Conservation (phyloP, 2,113 vertebrate genomes). For the Dicaeum eximium region DNA sequence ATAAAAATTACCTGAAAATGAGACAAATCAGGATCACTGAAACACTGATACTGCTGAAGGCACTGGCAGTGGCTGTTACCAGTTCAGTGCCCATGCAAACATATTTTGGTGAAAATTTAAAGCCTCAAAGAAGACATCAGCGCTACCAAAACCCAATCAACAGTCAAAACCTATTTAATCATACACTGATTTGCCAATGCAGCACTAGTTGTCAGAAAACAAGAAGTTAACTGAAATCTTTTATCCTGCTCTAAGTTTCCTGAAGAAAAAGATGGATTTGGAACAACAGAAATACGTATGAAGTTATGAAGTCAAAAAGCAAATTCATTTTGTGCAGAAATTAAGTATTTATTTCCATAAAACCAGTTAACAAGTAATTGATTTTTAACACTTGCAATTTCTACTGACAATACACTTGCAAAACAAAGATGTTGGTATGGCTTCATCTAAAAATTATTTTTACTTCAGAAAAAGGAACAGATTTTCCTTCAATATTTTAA, state of each 20-base stretch:
- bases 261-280: neutral
- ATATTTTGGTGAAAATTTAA: neutral
- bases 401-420: neutral
- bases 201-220: neutral
- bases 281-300: neutral
- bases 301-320: neutral
- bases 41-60: neutral
- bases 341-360: neutral
- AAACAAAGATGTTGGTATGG: neutral
- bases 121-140: neutral
- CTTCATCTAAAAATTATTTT: neutral
- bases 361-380: neutral
- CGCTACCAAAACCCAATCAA: neutral
- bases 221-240: neutral
- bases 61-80: neutral
- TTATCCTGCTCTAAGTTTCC: neutral
- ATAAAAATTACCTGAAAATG: constrained; percentile 89
- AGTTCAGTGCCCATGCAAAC: fast-evolving
- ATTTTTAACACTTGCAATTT: neutral
- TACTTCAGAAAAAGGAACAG: constrained; percentile 18
- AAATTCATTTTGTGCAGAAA: neutral
- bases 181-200: neutral
- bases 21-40: neutral
- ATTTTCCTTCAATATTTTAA: constrained; percentile 10
- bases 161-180: neutral